Conservation (phyloP, 2,113 vertebrate species). For the Hyaena hyaena region DNA sequence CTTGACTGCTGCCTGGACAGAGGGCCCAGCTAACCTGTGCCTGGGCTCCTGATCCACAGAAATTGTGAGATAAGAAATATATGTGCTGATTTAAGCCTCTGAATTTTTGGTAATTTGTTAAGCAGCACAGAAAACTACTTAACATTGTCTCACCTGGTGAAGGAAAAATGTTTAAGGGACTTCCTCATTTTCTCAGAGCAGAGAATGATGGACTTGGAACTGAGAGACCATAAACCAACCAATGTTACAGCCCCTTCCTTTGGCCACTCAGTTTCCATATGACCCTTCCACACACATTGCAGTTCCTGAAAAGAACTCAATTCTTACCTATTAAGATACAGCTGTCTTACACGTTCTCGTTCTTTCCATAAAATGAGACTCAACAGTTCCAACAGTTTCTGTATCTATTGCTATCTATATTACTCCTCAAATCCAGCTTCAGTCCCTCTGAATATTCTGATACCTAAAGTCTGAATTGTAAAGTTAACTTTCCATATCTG, state of each 20-base stretch:
- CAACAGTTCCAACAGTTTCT: neutral
- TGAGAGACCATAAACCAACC: neutral
- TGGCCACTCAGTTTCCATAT: neutral
- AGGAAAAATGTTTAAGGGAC: neutral
- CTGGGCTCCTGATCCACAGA: neutral
- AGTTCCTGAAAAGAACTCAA: neutral
- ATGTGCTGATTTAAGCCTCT: neutral
- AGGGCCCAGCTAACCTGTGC: neutral
- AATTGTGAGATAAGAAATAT: neutral
- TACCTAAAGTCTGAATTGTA: neutral
- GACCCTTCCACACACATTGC: neutral
- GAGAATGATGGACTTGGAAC: neutral
- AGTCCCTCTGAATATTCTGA: neutral
- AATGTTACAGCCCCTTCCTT: neutral
- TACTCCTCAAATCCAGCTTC: neutral
- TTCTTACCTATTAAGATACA: neutral
- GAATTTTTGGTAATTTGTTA: neutral
- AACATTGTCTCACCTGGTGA: neutral
- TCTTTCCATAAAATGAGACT: neutral
- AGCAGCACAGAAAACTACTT: neutral
- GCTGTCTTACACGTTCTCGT: neutral
- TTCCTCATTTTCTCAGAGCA: conserved; percentile 8
- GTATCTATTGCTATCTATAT: neutral
- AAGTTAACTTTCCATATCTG: neutral
- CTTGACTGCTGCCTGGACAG: neutral